Evolutionary conservation across 92 coral and sea anemone genomes (phyloP).

Genomic region (Parazoanthus atlanticus): DNA sequence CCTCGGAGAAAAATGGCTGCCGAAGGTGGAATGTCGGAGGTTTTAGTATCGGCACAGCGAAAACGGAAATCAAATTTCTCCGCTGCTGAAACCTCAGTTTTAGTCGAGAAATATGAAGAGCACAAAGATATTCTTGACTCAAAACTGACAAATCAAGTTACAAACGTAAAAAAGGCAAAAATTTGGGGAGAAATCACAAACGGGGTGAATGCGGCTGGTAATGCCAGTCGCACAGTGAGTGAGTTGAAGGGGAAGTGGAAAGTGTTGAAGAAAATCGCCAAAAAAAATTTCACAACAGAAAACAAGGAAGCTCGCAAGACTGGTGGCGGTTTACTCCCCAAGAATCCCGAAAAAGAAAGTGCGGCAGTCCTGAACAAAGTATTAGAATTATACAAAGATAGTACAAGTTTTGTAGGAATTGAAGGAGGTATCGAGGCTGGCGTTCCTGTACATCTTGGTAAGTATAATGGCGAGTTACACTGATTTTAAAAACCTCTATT

Average conservation of each 20-base stretch:
- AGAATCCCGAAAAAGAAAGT: too few species aligned
- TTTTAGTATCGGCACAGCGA: not conserved
- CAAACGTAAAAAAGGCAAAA: not conserved
- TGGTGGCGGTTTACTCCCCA: not conserved
- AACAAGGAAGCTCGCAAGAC: not conserved
- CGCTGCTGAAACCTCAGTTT: not conserved
- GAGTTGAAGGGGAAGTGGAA: not conserved
- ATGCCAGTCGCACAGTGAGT: not conserved
- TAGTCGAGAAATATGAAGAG: conserved; percentile 1
- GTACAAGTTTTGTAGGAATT: too few species aligned
- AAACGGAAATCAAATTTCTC: conserved; percentile 17
- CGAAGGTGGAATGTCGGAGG: not conserved
- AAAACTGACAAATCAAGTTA: not conserved
- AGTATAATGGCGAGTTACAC: too few species aligned
- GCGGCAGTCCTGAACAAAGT: too few species aligned
- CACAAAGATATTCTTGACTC: conserved; percentile 5
- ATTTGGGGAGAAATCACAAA: not conserved
- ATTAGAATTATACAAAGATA: too few species aligned
- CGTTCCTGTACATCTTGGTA: too few species aligned
- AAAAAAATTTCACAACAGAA: not conserved
- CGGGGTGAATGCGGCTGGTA: not conserved
- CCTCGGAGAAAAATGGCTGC: conserved; percentile 25
- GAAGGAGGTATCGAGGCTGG: too few species aligned
- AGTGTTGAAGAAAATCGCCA: not conserved
- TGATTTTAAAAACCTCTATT: too few species aligned